Base-by-base conservation (phyloP, 2,888 invertebrate genomes). In the Pristionchus arcanus region DNA sequence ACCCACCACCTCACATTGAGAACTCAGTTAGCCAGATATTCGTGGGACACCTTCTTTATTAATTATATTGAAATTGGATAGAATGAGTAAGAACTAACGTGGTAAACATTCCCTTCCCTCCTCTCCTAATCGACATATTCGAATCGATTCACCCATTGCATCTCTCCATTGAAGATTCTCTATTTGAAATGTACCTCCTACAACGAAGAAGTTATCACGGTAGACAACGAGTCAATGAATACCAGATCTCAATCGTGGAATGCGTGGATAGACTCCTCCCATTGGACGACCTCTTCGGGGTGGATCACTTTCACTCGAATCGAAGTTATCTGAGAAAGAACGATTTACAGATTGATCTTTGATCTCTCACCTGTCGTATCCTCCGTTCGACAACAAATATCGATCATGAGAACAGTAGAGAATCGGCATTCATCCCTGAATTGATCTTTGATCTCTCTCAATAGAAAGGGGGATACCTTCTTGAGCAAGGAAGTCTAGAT, bases 341-440 rank as follows among this genome's bases (percentile, higher is more conserved):
- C 0, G 3, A 19, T 53, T 11, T 42, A 49, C 28, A 0, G 34
- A 68, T 25, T 25, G 53, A 19, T n/a, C n/a, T 19, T 49, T 49
- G 37, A n/a, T 71, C 28, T 71, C 68, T 28, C 13, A 87, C 87
- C 87, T 49, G 74, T 19, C 4, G 68, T 31, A 13, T 87, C 89
- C 53, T 83, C 91, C 49, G 71, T 31, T 42, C 90, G 90, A 89
- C 94, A 94, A 83, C 94, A 94, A 63, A 94, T 93, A 88, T 92
- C 92, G 81, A 91, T 91, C 89, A 91, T 90, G 5, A 93, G 90
- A 4, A 92, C 90, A 0, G 92, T 90, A 74, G 92, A 92, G 90
- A 91, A 92, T 11, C 92, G 88, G 59, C 94, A 94, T 34, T 91
- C 90, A 37, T 92, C 89, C 49, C 92, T 91, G 49, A 86, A 55